Evolutionary conservation across 2,888 invertebrate species (phyloP), one percentile per base, ranked within the genome.

Genomic region (Silvanus unidentatus): DNA sequence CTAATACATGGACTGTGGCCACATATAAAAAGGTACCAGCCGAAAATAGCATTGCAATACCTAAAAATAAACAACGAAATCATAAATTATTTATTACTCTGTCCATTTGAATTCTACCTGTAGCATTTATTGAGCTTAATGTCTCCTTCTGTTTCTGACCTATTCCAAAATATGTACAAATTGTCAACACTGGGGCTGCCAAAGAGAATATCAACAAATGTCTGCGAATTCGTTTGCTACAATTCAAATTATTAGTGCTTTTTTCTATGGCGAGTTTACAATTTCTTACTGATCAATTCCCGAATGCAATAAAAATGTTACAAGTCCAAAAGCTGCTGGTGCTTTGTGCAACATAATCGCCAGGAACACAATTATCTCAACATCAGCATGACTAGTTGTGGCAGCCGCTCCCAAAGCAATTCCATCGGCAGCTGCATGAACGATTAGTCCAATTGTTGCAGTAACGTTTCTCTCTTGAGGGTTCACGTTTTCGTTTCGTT

Each of bases 341-440:
- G 97, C 98, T 75, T 99, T 99, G 65, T 99, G 99, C 42, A 99
- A 73, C 97, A 99, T 99, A 55, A 99, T 99, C 2, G 99, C 99
- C 22, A 98, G 69, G 72, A 99, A 99, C 8, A 99, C 96, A 49
- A 99, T 96, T 63, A 97, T 81, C 72, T 99, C 98, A 0, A 99
- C 93, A 64, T 97, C 96, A 1, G 92, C 84, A 64, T 97, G 96
- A 2, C 92, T 88, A 0, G 97, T 95, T 1, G 94, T 93, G 0
- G 97, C 96, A 0, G 98, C 98, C 1, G 98, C 97, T n/a, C 98
- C 99, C 11, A 99, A 71, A 0, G 98, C 98, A 9, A 99, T 85
- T 2, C 98, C 98, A 74, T 99, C 98, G 44, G 97, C 97, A 56
- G 98, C 98, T 1, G 99, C 97, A 69, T 99, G 99, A 0, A 99